These are phyloP conservation scores for Nymphalis io DNA, from an alignment of 1,140 invertebrate genomes.

Conservation along the genomic window DNA sequence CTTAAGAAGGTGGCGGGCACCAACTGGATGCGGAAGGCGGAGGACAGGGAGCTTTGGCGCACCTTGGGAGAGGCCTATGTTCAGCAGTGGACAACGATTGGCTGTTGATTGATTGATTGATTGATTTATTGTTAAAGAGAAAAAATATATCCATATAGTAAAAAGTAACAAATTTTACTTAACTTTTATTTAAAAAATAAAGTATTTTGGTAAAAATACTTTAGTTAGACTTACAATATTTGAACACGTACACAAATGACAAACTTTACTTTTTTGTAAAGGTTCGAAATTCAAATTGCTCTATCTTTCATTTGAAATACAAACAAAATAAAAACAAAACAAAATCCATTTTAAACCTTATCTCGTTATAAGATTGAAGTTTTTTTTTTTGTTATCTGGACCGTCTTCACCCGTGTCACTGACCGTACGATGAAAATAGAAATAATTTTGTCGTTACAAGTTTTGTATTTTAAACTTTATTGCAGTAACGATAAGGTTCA, in stretches of 20 bases:
- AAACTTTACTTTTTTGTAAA: background rate
- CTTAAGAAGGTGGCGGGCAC: too few species aligned
- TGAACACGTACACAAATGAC: background rate
- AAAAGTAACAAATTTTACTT: too few species aligned
- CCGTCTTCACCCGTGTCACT: constrained; percentile 21
- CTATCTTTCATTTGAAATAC: constrained; percentile 4
- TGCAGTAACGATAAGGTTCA: background rate
- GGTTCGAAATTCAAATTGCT: background rate
- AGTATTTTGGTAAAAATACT: too few species aligned
- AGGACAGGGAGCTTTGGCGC: too few species aligned
- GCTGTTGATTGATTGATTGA: too few species aligned
- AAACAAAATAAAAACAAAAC: background rate
- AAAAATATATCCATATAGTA: too few species aligned
- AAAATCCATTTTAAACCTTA: constrained; percentile 17
- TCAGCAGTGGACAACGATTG: too few species aligned
- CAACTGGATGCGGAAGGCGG: too few species aligned
- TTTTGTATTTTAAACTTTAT: constrained; percentile 17
- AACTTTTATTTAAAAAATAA: too few species aligned
- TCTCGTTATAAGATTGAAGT: constrained; percentile 17
- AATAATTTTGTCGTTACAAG: background rate
- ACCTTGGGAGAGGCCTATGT: too few species aligned
- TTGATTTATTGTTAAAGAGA: too few species aligned
- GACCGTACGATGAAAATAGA: constrained; percentile 32
- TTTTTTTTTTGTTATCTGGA: background rate
- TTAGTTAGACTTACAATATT: too few species aligned